A percentile compares a stretch with the other conserved stretches of the same genome.
Conservation (phyloP, 2,888 invertebrate species). For the Campoplex nolae region DNA sequence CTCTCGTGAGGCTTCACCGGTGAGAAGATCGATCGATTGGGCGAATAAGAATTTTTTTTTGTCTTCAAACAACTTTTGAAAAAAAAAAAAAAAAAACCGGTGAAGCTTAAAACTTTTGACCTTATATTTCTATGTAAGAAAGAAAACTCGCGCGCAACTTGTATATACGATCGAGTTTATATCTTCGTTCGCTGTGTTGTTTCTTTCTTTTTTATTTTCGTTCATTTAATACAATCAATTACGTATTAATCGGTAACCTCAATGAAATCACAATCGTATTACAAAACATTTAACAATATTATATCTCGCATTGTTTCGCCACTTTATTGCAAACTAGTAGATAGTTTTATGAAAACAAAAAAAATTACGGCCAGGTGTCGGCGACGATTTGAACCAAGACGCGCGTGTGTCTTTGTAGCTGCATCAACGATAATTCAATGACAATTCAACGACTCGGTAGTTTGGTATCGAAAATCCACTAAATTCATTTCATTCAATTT, state of each 20-base stretch:
- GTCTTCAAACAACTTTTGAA: not conserved
- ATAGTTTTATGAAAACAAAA: conserved; percentile 29
- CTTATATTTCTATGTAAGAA: conserved; percentile 69
- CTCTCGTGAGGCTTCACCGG: conserved; percentile 59
- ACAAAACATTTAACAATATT: conserved; percentile 51
- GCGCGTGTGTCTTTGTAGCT: conserved; percentile 17
- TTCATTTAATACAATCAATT: conserved; percentile 67
- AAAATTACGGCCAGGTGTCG: conserved; percentile 65
- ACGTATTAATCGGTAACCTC: conserved; percentile 84
- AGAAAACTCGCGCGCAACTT: conserved; percentile 26
- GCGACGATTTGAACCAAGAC: conserved; percentile 49
- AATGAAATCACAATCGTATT: conserved; percentile 83
- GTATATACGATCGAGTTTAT: conserved; percentile 42
- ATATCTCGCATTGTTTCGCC: conserved; percentile 53
- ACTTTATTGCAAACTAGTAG: conserved; percentile 49
- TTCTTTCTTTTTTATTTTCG: conserved; percentile 20
- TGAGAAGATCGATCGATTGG: conserved; percentile 25
- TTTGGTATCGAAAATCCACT: not conserved
- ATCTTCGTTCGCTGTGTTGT: conserved; percentile 1
- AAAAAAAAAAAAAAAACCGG: no score
- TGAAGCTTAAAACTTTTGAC: conserved; percentile 43
- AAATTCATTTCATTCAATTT: no score
- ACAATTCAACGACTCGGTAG: not conserved
- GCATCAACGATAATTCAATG: not conserved
- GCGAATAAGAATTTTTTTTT: conserved; percentile 5